phyloP scores from a whole-genome alignment of 2,888 invertebrate genomes.

The Amiota communis region DNA sequence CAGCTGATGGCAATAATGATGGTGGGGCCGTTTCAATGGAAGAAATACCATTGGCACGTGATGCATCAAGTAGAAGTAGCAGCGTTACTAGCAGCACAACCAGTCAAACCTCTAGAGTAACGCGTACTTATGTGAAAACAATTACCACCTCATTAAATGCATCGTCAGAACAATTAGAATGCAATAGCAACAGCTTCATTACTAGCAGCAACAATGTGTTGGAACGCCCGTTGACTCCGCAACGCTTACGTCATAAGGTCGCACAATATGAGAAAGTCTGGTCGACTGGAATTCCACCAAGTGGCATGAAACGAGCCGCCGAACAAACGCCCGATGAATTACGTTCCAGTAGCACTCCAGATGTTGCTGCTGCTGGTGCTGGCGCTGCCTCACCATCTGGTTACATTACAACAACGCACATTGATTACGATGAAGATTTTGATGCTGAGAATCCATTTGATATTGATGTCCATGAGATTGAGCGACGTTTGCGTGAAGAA shows the following conservation, averaged over 20 bases:
- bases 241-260: constrained; percentile 81
- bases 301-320: constrained; percentile 58
- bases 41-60: constrained; percentile 15
- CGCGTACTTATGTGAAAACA: constrained; percentile 62
- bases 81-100: constrained; percentile 45
- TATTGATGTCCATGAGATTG: constrained; percentile 78
- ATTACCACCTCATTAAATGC: constrained; percentile 60
- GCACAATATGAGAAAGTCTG: constrained; percentile 87
- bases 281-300: constrained; percentile 74
- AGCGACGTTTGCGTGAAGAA: constrained; percentile 76
- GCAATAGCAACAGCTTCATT: constrained; percentile 36
- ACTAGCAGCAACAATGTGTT: constrained; percentile 34
- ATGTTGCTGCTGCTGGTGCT: constrained; percentile 66
- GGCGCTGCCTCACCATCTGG: not conserved
- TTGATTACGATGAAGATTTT: constrained; percentile 46
- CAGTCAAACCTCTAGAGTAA: constrained; percentile 57
- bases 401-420: constrained; percentile 29
- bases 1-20: constrained; percentile 41
- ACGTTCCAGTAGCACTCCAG: constrained; percentile 46
- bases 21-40: not conserved
- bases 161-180: constrained; percentile 46
- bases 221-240: constrained; percentile 55
- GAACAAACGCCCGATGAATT: constrained; percentile 63
- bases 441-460: constrained; percentile 68
- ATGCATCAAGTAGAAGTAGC: constrained; percentile 16